A percentile compares a stretch with the other conserved stretches of the same genome.
These are phyloP conservation scores for Acleris laterana DNA, from an alignment of 2,888 invertebrate species.

Conservation along the genomic window DNA sequence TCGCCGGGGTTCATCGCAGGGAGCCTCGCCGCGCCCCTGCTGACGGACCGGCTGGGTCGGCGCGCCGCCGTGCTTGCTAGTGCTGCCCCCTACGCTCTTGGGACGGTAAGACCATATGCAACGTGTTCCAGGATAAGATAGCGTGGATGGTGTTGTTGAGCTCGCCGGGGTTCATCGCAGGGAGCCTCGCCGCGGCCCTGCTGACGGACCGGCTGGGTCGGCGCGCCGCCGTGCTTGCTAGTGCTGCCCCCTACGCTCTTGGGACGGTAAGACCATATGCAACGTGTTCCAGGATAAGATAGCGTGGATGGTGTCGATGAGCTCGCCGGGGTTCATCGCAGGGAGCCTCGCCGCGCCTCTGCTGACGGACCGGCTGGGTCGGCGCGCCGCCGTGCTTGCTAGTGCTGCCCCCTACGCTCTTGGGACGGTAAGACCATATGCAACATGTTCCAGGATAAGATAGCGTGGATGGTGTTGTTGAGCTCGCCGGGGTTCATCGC, in stretches of 20 bases:
- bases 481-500: constrained; percentile 64
- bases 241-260: too few species aligned
- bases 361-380: constrained; percentile 63
- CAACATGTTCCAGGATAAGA: constrained; percentile 53
- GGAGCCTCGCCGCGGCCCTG: constrained; percentile 50
- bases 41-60: constrained; percentile 66
- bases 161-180: constrained; percentile 10
- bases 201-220: constrained; percentile 66
- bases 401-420: constrained; percentile 7
- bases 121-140: too few species aligned
- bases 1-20: too few species aligned
- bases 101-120: constrained; percentile 52
- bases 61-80: constrained; percentile 62
- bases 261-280: too few species aligned
- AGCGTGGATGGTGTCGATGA: constrained; percentile 64
- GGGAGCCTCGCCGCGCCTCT: constrained; percentile 66
- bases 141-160: too few species aligned
- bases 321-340: constrained; percentile 63
- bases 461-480: constrained; percentile 65
- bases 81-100: constrained; percentile 57
- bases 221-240: constrained; percentile 52
- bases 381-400: constrained; percentile 62
- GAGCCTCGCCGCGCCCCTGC: constrained; percentile 51
- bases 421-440: too few species aligned
- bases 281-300: constrained; percentile 55